Base-by-base conservation (phyloP, 1,140 invertebrate species). In the Drosophila nikananu region DNA sequence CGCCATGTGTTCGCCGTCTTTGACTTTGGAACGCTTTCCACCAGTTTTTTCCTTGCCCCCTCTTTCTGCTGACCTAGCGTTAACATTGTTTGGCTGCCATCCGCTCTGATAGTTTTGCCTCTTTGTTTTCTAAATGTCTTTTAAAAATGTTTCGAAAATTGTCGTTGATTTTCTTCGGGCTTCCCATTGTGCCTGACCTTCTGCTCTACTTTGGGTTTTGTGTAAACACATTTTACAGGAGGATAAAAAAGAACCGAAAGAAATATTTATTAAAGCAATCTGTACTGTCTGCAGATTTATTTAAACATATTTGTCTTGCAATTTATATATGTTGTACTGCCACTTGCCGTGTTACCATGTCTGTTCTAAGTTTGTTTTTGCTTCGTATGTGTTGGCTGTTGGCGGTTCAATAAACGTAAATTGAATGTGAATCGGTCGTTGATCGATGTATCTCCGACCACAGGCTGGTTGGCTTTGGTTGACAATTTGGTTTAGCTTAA, bases 191-290 rank as follows among this genome's bases (percentile, higher is more conserved):
- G 55, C 52, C 57, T 21, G 55, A 49, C 57, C 15, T 32, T 58
- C 57, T 35, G 27, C 62, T 37, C 35, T 57, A 21, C 41, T 30
- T 37, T 60, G 41, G 46, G 48, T 54, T 77, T 77, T 83, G 66
- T 79, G 81, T 68, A 84, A 87, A 87, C 83, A 89, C 80, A 70
- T 70, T 80, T 77, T 63, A 54, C 44, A 35, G 15, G 23, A 21
- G 17, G 6, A 49, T 8, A 46, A n/a, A 27, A 35, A 30, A 12
- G 27, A 21, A 27, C 62, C 46, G 2, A 49, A 87, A 87, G 2
- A 49, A 87, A 87, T 89, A 89, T 89, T 84, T 89, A 89, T 89
- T 89, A 89, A 89, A 81, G 84, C 86, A 79, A 90, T 89, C 81
- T 89, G 70, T 84, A 83, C 66, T 71, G 61, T 64, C 68, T 39